Evolutionary conservation across 2,888 invertebrate species (phyloP), one percentile per base, ranked within the genome.

Genomic region (Elegia similella): DNA sequence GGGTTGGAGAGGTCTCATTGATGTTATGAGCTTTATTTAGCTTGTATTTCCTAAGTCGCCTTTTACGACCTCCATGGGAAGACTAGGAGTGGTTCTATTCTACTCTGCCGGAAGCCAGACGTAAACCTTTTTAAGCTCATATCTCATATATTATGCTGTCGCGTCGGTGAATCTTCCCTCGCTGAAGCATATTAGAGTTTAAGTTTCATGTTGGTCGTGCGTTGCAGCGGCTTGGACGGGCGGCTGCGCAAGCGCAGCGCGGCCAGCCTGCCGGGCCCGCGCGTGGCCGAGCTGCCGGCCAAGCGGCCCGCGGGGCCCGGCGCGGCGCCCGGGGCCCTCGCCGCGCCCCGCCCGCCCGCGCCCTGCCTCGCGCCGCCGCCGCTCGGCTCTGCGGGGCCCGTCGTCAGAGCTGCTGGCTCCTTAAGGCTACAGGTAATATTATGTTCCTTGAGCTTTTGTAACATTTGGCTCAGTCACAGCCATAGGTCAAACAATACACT

Each of bases 391-490:
- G 88, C 88, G 6, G 90, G 91, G 0, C 91, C 91, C 0, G 78
- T 91, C 0, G 90, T 90, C 0, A 62, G 91, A 0, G 84, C 89
- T 0, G 90, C 91, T 0, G 90, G 92, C 0, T 75, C 84, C 5
- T 76, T 86, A 58, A 72, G 93, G 12, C 71, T 93, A 1, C 92
- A 93, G 75, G 92, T 93, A 38, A 34, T 10, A 34, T 12, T n/a
- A n/a, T n/a, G 12, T 10, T 34, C 34, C 1, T 6, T 32, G 1
- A 1, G 10, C 7, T 32, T 10, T 30, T 30, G 30, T 30, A 32
- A 8, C 10, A 8, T 32, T 32, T 1, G n/a, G n/a, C n/a, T n/a
- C n/a, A n/a, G n/a, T n/a, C n/a, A n/a, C n/a, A n/a, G n/a, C n/a
- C n/a, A n/a, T n/a, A n/a, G n/a, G n/a, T n/a, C n/a, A n/a, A n/a